phyloP scores from a whole-genome alignment of 2,888 invertebrate species.

The Plagodis dolabraria region DNA sequence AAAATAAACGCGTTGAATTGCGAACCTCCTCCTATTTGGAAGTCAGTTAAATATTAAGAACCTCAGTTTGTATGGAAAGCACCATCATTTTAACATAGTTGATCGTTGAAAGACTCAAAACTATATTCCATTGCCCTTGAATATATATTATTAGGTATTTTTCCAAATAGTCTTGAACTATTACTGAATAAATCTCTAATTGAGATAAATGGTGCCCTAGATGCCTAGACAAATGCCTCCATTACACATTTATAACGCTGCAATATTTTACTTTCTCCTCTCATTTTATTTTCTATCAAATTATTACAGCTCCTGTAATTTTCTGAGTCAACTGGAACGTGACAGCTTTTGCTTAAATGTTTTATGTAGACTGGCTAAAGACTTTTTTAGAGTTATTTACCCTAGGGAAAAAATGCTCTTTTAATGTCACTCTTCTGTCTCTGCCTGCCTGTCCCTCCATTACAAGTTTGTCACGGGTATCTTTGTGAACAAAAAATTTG shows the following conservation, averaged over 20 bases:
- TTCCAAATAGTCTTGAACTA: neutral
- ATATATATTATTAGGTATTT: no score
- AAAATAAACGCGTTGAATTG: no score
- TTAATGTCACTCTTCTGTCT: neutral
- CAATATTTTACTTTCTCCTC: constrained; percentile 18
- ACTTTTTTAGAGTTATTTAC: no score
- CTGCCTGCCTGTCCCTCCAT: no score
- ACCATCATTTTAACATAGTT: no score
- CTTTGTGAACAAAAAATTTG: no score
- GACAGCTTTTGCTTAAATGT: constrained; percentile 7
- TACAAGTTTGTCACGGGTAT: no score
- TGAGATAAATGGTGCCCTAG: constrained; percentile 28
- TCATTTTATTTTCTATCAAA: constrained; percentile 15
- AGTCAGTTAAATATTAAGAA: no score
- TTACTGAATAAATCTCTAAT: constrained; percentile 32
- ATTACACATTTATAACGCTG: constrained; percentile 17
- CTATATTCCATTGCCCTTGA: no score
- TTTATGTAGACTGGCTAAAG: neutral
- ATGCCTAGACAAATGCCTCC: constrained; percentile 18
- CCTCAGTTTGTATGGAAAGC: no score
- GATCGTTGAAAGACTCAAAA: no score
- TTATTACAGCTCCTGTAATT: constrained; percentile 11
- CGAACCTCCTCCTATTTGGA: no score
- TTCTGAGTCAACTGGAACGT: constrained; percentile 3
- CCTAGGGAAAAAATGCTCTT: neutral